These are phyloP conservation scores for Triops cancriformis DNA, from an alignment of 1,140 invertebrate genomes.

Conservation along the genomic window DNA sequence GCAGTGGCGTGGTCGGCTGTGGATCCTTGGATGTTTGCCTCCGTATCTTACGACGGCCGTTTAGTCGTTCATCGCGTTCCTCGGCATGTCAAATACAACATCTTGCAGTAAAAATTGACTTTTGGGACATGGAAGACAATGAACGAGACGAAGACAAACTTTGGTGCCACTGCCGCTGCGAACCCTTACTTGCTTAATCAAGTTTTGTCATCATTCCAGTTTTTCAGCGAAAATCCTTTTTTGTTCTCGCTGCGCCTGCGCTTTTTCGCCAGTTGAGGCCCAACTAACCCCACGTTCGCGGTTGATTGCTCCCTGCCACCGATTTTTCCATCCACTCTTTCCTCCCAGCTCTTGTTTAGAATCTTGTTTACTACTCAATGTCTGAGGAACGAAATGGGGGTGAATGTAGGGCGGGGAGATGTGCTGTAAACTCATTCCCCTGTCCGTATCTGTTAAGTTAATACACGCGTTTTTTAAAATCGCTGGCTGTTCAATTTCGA, in stretches of 20 bases:
- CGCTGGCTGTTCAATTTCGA: no score
- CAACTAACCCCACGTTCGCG: background rate
- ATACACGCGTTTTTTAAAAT: background rate
- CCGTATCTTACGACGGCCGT: constrained; percentile 89
- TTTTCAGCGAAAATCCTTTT: background rate
- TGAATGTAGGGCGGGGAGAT: no score
- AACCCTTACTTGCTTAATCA: background rate
- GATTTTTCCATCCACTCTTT: background rate
- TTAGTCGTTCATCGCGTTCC: constrained; percentile 88
- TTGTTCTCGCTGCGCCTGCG: background rate
- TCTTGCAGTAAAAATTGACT: constrained; percentile 43
- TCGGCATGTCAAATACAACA: constrained; percentile 81
- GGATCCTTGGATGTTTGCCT: constrained; percentile 97
- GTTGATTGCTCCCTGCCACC: background rate
- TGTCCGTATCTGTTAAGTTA: background rate
- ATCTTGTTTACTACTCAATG: background rate
- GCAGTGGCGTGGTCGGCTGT: constrained; percentile 91
- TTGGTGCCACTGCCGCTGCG: background rate
- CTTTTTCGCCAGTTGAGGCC: background rate
- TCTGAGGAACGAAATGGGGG: background rate
- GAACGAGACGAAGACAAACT: constrained; percentile 20
- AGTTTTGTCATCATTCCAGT: background rate
- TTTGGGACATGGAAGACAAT: constrained; percentile 3
- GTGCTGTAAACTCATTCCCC: no score
- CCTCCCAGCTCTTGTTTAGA: background rate